Percentiles rank a stretch among this genome's conserved stretches.
Conservation (phyloP, 2,888 invertebrate genomes). For the Andrena praecox region DNA sequence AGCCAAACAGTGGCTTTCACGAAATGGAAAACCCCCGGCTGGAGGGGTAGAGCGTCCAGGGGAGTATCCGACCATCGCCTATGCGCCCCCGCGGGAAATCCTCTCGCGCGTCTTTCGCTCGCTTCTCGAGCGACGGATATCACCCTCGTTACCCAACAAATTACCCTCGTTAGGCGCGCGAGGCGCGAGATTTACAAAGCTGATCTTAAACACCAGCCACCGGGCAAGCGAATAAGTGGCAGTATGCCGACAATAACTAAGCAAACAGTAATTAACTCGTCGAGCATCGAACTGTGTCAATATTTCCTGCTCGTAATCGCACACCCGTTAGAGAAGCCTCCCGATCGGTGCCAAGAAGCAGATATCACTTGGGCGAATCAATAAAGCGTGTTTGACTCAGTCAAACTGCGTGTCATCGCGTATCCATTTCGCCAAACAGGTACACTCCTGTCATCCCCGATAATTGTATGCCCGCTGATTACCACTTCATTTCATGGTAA, state of each 20-base stretch:
- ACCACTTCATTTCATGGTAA: slow-evolving; percentile 54
- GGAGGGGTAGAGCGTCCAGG: background rate
- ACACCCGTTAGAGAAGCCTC: slow-evolving; percentile 48
- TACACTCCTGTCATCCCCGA: slow-evolving; percentile 50
- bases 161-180: background rate
- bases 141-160: background rate
- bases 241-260: slow-evolving; percentile 3
- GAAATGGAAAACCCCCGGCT: slow-evolving; percentile 34
- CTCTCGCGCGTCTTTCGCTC: background rate
- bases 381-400: slow-evolving; percentile 58
- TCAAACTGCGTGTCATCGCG: slow-evolving; percentile 58
- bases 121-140: background rate
- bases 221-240: background rate
- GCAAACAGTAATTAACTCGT: slow-evolving; percentile 9
- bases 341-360: slow-evolving; percentile 46
- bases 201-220: background rate
- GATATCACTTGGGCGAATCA: slow-evolving; percentile 58
- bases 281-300: slow-evolving; percentile 37
- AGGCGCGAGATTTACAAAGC: background rate
- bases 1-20: background rate
- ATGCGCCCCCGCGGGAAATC: too few relatives aligned
- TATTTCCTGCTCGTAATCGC: slow-evolving; percentile 42
- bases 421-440: slow-evolving; percentile 58
- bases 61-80: background rate
- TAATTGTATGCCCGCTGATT: slow-evolving; percentile 60